Base-by-base conservation (phyloP, 1,140 invertebrate genomes). In the Steinernema feltiae region DNA sequence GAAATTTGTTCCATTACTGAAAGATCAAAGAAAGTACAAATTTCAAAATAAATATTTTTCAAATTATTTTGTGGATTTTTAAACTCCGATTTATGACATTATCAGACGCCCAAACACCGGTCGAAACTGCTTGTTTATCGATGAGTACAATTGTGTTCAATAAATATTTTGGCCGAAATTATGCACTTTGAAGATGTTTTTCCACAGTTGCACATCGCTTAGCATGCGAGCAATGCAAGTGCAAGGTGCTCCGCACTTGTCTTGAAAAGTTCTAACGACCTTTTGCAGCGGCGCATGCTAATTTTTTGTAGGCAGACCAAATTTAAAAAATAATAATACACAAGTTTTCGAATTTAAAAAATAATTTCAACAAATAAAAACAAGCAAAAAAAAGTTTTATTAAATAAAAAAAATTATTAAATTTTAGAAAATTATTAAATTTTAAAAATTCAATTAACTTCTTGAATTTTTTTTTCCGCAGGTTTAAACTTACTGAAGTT, bases 41-140 rank as follows among this genome's bases (percentile, higher is more conserved):
- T 12, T 12, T 74, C 32, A 12, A 24, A 15, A n/a, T 27, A 24
- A 72, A 74, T 15, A 18, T 69, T 15, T 32, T 2, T 27, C 12
- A 73, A 74, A 74, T 75, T 74, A 73, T n/a, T n/a, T n/a, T 24
- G 71, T 35, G 18, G 75, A 29, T 76, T 30, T 21, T 2, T 30
- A 72, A 71, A 41, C 32, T 30, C 63, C 69, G 35, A 30, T 70
- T 30, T 30, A 71, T 12, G 79, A 76, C n/a, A 7, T 74, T 30
- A 29, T n/a, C n/a, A n/a, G n/a, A n/a, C n/a, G n/a, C n/a, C n/a
- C n/a, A n/a, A n/a, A n/a, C n/a, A n/a, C n/a, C n/a, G n/a, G n/a
- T n/a, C n/a, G n/a, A n/a, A n/a, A n/a, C n/a, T n/a, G n/a, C n/a
- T n/a, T n/a, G n/a, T n/a, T n/a, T n/a, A n/a, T n/a, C n/a, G n/a